Evolutionary conservation across 2,113 vertebrate species (phyloP).

Genomic region (Aspidoscelis tigris): DNA sequence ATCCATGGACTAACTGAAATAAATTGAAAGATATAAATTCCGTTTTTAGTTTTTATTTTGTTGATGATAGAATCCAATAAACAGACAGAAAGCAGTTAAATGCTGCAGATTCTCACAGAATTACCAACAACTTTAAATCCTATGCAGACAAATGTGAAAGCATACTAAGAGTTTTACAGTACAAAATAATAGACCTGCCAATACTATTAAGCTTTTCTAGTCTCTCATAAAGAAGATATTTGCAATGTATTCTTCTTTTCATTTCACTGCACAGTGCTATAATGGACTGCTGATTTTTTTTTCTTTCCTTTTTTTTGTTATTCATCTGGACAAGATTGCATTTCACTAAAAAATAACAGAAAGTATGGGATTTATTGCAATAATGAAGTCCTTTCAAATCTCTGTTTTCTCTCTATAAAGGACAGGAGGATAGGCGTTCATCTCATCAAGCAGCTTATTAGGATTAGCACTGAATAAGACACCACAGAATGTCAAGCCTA

Average conservation of each 20-base stretch:
- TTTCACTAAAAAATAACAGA: slow-evolving; percentile 68
- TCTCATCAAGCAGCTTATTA: slow-evolving; percentile 83
- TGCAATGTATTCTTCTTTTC: slow-evolving; percentile 49
- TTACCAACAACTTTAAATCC: background rate
- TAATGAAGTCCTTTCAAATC: slow-evolving; percentile 81
- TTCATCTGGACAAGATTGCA: slow-evolving; percentile 72
- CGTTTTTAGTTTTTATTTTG: too few relatives aligned
- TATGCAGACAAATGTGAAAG: slow-evolving; percentile 20
- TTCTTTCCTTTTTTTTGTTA: slow-evolving; percentile 44
- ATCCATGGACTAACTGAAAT: too few relatives aligned
- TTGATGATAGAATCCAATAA: too few relatives aligned
- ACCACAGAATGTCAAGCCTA: slow-evolving; percentile 82
- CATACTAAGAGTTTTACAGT: slow-evolving; percentile 41
- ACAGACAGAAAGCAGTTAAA: background rate
- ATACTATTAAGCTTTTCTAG: slow-evolving; percentile 32
- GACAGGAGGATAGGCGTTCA: slow-evolving; percentile 76
- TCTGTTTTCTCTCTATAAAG: slow-evolving; percentile 76
- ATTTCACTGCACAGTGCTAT: slow-evolving; percentile 44
- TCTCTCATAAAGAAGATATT: slow-evolving; percentile 41
- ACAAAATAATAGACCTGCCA: slow-evolving; percentile 27
- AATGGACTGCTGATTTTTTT: slow-evolving; percentile 46
- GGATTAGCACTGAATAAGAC: slow-evolving; percentile 84
- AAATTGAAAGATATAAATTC: too few relatives aligned
- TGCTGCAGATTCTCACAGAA: slow-evolving; percentile 23
- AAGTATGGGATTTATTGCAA: slow-evolving; percentile 78